Base-by-base conservation (phyloP, 2,888 invertebrate genomes). In the Eristalis pertinax region DNA sequence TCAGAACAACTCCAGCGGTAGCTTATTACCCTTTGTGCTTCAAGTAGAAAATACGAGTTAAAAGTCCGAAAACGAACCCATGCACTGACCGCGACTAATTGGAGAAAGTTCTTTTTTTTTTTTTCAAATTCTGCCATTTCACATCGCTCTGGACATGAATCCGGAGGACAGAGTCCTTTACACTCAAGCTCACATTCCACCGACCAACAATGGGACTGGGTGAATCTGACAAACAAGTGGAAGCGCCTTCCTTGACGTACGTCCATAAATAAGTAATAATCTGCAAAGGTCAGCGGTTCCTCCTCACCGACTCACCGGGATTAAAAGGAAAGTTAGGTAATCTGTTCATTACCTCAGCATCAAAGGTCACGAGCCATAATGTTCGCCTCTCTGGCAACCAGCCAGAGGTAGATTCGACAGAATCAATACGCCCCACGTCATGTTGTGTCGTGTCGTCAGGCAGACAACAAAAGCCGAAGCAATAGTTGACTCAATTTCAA, bases 351-450 rank as follows among this genome's bases (percentile, higher is more conserved):
- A 19, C 26, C 22, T 62, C 43, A 11, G 62, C 26, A 41, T 26
- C n/a, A 70, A 70, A 70, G 70, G 70, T 60, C 58, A 63, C 24
- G 62, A 19, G 41, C 43, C 41, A n/a, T n/a, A n/a, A n/a, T n/a
- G n/a, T n/a, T n/a, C n/a, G n/a, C n/a, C n/a, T n/a, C n/a, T n/a
- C n/a, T n/a, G n/a, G n/a, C n/a, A n/a, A 26, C 26, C 1, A 26
- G 26, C 26, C 26, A 5, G 7, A 32, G 10, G 32, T 8, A 32
- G 1, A 8, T 43, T n/a, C 43, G n/a, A n/a, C 15, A 4, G n/a
- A 43, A 15, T 43, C 43, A 19, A 15, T 43, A 4, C 15, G n/a
- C 15, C 1, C 43, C 43, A 43, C 43, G 43, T 19, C n/a, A 5
- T 43, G 43, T n/a, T 1, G 19, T n/a, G 43, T n/a, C 15, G 3